phyloP scores from a whole-genome alignment of 2,113 vertebrate species.

The Corythoichthys intestinalis region DNA sequence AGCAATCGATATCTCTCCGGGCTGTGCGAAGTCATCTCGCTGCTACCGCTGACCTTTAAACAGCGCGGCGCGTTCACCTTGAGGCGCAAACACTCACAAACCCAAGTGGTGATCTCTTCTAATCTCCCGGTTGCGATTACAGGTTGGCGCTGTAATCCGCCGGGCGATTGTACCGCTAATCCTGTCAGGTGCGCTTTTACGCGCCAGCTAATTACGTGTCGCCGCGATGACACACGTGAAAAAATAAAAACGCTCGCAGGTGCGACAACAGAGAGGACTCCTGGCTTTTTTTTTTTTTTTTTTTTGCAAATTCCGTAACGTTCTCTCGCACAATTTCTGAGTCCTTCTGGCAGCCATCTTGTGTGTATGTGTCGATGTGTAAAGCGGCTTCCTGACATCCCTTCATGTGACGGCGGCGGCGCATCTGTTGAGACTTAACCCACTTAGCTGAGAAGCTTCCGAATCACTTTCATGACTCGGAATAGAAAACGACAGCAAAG shows the following conservation, averaged over 20 bases:
- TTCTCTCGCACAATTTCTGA: background rate
- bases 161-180: slow-evolving; percentile 57
- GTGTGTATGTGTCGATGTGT: slow-evolving; percentile 6
- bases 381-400: slow-evolving; percentile 48
- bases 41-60: slow-evolving; percentile 59
- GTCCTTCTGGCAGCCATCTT: slow-evolving; percentile 3
- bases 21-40: slow-evolving; percentile 33
- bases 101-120: slow-evolving; percentile 40
- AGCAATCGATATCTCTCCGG: slow-evolving; percentile 30
- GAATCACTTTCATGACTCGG: slow-evolving; percentile 46
- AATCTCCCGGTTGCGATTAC: slow-evolving; percentile 69
- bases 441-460: slow-evolving; percentile 46
- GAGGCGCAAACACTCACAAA: slow-evolving; percentile 22
- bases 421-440: slow-evolving; percentile 48
- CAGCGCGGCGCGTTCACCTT: slow-evolving; percentile 34
- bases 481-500: slow-evolving; percentile 10
- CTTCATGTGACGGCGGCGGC: slow-evolving; percentile 45
- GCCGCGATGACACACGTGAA: slow-evolving; percentile 43
- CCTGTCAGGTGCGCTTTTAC: slow-evolving; percentile 63
- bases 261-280: background rate
- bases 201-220: slow-evolving; percentile 73
- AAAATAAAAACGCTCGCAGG: background rate
- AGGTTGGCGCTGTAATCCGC: slow-evolving; percentile 68
- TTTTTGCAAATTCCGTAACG: background rate
- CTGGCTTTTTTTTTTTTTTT: background rate